phyloP scores from a whole-genome alignment of 2,888 invertebrate species.

The Embidobia sp. region DNA sequence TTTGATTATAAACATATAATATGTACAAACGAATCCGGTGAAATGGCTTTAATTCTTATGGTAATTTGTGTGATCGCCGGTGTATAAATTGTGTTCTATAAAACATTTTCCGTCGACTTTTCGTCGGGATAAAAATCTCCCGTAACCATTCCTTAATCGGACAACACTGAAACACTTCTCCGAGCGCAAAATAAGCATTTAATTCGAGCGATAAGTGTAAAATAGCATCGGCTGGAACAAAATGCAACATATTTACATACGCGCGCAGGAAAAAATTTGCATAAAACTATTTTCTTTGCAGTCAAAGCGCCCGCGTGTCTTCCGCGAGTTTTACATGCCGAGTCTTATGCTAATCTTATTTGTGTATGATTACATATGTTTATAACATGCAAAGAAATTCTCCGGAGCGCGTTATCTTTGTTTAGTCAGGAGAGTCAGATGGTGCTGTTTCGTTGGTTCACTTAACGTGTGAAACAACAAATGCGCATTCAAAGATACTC shows the following conservation, averaged over 20 bases:
- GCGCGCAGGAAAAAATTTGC: constrained; percentile 55
- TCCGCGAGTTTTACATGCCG: constrained; percentile 71
- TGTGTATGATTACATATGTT: constrained; percentile 82
- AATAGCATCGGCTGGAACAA: constrained; percentile 52
- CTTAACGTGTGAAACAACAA: constrained; percentile 67
- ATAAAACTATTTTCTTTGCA: constrained; percentile 65
- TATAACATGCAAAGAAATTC: constrained; percentile 81
- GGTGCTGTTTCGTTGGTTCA: constrained; percentile 70
- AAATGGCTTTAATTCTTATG: no score
- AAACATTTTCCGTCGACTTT: neutral
- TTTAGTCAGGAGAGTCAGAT: constrained; percentile 80
- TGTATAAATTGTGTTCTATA: no score
- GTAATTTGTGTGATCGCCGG: no score
- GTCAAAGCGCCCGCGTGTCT: constrained; percentile 66
- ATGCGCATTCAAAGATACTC: constrained; percentile 48
- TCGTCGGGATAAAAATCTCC: constrained; percentile 6
- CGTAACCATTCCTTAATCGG: constrained; percentile 11
- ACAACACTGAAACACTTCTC: constrained; percentile 30
- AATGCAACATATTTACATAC: constrained; percentile 61
- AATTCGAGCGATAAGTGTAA: constrained; percentile 55
- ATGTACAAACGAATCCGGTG: no score
- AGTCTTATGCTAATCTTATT: constrained; percentile 81
- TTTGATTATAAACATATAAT: no score
- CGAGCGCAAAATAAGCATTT: constrained; percentile 47
- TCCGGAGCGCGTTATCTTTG: constrained; percentile 79